Percentiles rank a stretch among this genome's conserved stretches.
phyloP scores from a whole-genome alignment of 2,888 invertebrate species.

The Parasteatoda lunata region DNA sequence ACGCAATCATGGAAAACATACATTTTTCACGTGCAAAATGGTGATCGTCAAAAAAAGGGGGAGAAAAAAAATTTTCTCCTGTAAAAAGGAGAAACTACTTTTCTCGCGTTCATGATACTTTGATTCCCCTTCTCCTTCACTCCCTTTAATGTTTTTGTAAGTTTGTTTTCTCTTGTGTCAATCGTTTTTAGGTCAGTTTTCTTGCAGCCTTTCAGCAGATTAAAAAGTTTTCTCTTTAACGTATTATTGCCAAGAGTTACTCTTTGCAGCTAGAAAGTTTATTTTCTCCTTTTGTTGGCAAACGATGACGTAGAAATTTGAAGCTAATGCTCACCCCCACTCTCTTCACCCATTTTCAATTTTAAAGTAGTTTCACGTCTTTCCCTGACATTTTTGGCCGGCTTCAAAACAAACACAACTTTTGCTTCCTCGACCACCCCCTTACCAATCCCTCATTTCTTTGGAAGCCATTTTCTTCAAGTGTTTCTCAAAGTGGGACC shows the following conservation, averaged over 20 bases:
- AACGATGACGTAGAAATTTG: conserved; percentile 66
- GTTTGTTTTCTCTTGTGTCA: conserved; percentile 65
- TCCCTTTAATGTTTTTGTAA: conserved; percentile 66
- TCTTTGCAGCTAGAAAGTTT: conserved; percentile 54
- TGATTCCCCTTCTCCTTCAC: conserved; percentile 34
- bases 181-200: conserved; percentile 64
- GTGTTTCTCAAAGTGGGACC: conserved; percentile 29
- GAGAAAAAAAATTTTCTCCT: conserved; percentile 12
- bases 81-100: conserved; percentile 49
- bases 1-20: conserved; percentile 60
- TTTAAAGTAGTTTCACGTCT: conserved; percentile 51
- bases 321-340: conserved; percentile 46
- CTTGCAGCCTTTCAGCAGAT: conserved; percentile 66
- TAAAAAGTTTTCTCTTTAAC: conserved; percentile 68
- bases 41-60: conserved; percentile 29
- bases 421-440: conserved; percentile 10
- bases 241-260: conserved; percentile 68
- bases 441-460: neutral
- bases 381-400: conserved; percentile 44
- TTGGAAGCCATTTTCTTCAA: conserved; percentile 19
- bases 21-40: conserved; percentile 69
- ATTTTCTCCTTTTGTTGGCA: conserved; percentile 42
- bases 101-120: conserved; percentile 55
- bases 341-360: conserved; percentile 53
- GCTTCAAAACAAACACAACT: conserved; percentile 56